Evolutionary conservation across 2,888 invertebrate species (phyloP).

Genomic region (Diarsia brunnea): DNA sequence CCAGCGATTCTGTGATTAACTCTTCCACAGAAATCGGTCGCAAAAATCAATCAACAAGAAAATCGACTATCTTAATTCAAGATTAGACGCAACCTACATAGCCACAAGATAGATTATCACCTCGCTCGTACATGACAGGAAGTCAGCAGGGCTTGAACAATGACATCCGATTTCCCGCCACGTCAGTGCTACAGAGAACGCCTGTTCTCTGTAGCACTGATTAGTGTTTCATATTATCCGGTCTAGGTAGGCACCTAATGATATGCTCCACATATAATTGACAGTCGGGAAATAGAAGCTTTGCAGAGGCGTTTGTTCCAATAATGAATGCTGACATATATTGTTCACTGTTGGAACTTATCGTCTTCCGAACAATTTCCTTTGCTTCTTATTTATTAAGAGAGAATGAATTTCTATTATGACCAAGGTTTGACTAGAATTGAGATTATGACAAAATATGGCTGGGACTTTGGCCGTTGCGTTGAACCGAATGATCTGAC

Average conservation of each 20-base stretch:
- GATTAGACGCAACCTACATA: neutral
- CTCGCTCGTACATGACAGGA: neutral
- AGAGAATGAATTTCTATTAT: neutral
- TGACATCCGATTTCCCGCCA: constrained; percentile 14
- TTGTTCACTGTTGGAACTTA: neutral
- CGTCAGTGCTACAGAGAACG: constrained; percentile 12
- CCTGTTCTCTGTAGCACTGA: too few relatives aligned
- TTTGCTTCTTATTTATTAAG: neutral
- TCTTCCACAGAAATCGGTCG: neutral
- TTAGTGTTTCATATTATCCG: too few relatives aligned
- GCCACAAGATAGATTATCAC: constrained; percentile 6
- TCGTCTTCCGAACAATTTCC: neutral
- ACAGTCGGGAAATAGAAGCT: constrained; percentile 1
- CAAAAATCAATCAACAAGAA: neutral
- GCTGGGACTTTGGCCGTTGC: neutral
- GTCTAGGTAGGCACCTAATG: too few relatives aligned
- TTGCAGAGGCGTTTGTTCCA: neutral
- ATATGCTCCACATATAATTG: constrained; percentile 6
- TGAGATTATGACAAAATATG: neutral
- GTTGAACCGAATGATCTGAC: neutral
- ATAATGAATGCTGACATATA: neutral
- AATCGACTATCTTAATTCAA: neutral
- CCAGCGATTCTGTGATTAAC: neutral
- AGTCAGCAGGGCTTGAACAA: neutral
- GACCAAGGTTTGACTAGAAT: neutral